A percentile compares a stretch with the other conserved stretches of the same genome.
Conservation (phyloP, 2,797 vertebrate genomes). For the Tapera naevia region DNA sequence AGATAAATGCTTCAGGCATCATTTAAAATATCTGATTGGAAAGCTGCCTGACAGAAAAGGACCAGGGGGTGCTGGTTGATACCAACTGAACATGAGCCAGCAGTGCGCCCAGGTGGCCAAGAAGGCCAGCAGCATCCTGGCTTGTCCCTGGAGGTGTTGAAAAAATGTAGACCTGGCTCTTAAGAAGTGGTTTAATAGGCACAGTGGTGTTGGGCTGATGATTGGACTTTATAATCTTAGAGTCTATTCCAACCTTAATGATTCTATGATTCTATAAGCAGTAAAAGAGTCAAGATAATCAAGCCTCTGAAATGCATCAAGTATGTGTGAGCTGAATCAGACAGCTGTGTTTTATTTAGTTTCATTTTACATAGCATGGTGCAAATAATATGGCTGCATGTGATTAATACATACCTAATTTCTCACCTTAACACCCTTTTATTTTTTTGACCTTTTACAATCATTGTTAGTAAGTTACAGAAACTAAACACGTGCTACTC, state of each 20-base stretch:
- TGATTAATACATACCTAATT: neutral
- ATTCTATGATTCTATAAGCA: neutral
- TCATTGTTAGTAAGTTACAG: neutral
- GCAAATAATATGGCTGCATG: neutral
- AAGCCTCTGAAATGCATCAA: neutral
- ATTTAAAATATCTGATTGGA: neutral
- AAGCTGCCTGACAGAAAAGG: too few relatives aligned
- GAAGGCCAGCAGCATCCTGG: too few relatives aligned
- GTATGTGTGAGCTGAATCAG: neutral
- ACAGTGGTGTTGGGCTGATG: too few relatives aligned
- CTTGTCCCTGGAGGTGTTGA: too few relatives aligned
- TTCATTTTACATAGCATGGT: neutral
- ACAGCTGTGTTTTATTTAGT: neutral
- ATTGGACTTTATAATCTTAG: too few relatives aligned
- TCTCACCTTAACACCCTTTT: neutral
- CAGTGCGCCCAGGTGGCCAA: too few relatives aligned
- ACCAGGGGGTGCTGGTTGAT: too few relatives aligned
- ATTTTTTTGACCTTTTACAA: neutral
- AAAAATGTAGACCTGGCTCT: too few relatives aligned
- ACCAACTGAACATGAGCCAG: too few relatives aligned
- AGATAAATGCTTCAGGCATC: neutral
- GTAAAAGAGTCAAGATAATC: neutral
- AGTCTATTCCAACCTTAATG: too few relatives aligned
- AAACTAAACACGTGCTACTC: neutral
- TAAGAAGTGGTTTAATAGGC: too few relatives aligned